Evolutionary conservation across 1,140 invertebrate genomes (phyloP).

Genomic region (Mamestra configurata): DNA sequence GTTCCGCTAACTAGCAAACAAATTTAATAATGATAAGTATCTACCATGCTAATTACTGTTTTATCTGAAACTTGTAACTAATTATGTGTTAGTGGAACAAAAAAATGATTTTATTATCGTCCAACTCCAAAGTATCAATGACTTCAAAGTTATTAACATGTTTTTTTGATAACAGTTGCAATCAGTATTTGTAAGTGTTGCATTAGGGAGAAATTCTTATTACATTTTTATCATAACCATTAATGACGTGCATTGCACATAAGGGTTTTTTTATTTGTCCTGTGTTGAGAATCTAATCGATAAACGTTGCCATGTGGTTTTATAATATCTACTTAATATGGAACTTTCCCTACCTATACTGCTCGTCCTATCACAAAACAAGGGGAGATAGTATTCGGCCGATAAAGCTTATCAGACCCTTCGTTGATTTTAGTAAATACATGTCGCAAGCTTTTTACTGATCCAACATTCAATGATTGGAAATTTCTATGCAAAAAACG

Average conservation of each 20-base stretch:
- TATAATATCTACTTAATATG: no score
- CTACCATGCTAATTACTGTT: slow-evolving; percentile 4
- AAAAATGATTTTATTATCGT: slow-evolving; percentile 25
- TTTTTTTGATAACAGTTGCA: slow-evolving; percentile 22
- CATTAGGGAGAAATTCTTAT: neutral
- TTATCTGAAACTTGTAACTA: slow-evolving; percentile 30
- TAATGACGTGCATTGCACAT: neutral
- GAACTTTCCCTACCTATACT: no score
- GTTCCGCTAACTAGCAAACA: neutral
- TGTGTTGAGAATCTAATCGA: no score
- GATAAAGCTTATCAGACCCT: no score
- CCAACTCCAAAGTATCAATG: slow-evolving; percentile 22
- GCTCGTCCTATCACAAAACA: no score
- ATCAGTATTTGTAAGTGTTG: neutral
- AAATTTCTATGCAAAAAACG: no score
- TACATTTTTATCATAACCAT: neutral
- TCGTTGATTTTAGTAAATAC: no score
- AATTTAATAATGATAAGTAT: neutral
- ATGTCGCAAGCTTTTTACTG: no score
- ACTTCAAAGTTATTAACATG: slow-evolving; percentile 20
- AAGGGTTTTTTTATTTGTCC: neutral
- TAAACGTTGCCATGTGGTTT: no score
- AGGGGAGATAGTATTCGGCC: no score
- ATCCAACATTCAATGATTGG: no score
- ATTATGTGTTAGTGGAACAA: slow-evolving; percentile 12